These are phyloP conservation scores for Escarpia spicata DNA, from an alignment of 2,888 invertebrate genomes.

Conservation along the genomic window DNA sequence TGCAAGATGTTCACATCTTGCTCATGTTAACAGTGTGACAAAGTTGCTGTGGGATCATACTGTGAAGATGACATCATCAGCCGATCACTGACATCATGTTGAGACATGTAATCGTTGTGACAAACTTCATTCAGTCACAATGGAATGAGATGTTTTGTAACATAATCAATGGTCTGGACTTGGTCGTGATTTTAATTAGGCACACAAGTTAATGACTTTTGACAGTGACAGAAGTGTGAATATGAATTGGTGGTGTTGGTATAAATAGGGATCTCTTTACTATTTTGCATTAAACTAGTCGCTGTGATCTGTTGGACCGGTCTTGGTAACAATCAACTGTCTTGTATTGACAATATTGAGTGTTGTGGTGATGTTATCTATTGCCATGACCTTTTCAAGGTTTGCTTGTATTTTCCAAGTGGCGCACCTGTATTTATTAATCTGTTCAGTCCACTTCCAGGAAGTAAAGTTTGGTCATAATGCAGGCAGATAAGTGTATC, in stretches of 20 bases:
- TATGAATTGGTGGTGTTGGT: slow-evolving; percentile 16
- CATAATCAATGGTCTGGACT: neutral
- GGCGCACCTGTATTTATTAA: neutral
- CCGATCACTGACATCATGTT: no score
- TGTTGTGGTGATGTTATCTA: neutral
- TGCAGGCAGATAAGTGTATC: neutral
- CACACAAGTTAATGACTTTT: neutral
- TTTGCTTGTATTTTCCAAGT: neutral
- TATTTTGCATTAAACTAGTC: neutral
- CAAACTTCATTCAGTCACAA: neutral
- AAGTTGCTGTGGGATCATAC: no score
- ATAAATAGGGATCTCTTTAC: neutral
- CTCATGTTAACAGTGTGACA: no score
- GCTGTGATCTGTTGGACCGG: neutral
- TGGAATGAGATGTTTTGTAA: neutral
- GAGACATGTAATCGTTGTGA: neutral
- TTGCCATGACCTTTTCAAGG: neutral
- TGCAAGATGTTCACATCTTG: no score
- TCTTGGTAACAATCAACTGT: neutral
- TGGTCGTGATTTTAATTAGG: slow-evolving; percentile 13
- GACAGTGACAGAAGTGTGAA: neutral
- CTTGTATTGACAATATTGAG: neutral
- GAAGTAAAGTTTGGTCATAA: neutral
- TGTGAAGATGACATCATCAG: no score
- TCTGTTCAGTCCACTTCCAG: neutral